Base-by-base conservation (phyloP, 1,140 invertebrate genomes). In the Papilio aristodemus region DNA sequence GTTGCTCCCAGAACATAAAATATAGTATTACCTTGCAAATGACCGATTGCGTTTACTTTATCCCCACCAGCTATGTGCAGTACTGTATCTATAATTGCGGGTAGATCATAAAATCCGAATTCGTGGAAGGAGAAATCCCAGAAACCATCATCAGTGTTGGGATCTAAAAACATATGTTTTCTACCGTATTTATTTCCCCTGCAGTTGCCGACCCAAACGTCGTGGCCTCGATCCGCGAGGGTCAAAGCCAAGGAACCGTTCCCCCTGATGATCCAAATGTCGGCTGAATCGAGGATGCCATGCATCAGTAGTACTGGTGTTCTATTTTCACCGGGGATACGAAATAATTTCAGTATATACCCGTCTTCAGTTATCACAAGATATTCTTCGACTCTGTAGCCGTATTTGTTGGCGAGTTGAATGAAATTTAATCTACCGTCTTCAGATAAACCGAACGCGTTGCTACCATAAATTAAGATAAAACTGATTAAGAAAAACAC, bases 161-260 rank as follows among this genome's bases (percentile, higher is more conserved):
- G 89, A 60, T 73, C 80, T 14, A 93, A 77, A 0, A 60, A 81
- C 0, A 77, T 71, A 76, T 95, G 94, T 25, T 89, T 88, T 67
- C 89, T 90, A 0, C 94, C 71, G 72, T 95, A 96, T 2, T 87
- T 90, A 70, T 95, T 95, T 9, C 95, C 95, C 36, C 95, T 84
- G 27, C 90, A 88, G 85, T 96, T 96, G 0, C 93, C 94, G 70
- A 95, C 68, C 95, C 95, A 96, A 3, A 95, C 93, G 75, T 95
- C 94, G 77, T 93, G 95, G 10, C 93, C 93, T n/a, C 27, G 36
- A 1, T 39, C 36, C 9, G 73, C 74, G 62, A 78, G 64, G 2
- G 60, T 71, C 4, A 76, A 46, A 7, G 90, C 91, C 3, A 93
- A 70, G n/a, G 87, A 88, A 43, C 86, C 89, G 7, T 92, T 79